Evolutionary conservation across 2,797 vertebrate species (phyloP).

Genomic region (Neosilurus mollespiculum): DNA sequence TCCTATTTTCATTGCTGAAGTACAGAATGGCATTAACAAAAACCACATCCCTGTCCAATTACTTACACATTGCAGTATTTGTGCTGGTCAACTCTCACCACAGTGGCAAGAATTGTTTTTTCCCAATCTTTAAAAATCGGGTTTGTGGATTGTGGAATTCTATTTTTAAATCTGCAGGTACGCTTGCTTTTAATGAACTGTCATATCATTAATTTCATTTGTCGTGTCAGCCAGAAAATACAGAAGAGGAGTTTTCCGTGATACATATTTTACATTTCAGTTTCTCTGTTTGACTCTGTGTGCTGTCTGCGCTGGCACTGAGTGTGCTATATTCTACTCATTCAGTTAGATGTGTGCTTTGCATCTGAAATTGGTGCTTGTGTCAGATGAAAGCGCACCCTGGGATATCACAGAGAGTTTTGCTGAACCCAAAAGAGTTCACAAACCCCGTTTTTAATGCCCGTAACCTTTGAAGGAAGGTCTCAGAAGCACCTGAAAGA

Average conservation of each 20-base stretch:
- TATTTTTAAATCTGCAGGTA: background rate
- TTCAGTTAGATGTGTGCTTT: constrained; percentile 28
- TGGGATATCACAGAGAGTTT: constrained; percentile 50
- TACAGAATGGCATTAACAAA: background rate
- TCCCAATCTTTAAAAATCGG: constrained; percentile 24
- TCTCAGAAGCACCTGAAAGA: constrained; percentile 66
- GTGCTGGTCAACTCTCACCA: constrained; percentile 27
- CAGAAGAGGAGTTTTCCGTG: background rate
- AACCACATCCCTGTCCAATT: background rate
- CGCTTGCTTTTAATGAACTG: background rate
- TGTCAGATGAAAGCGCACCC: constrained; percentile 38
- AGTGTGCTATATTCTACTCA: constrained; percentile 20
- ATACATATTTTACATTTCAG: background rate
- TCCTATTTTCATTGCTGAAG: background rate
- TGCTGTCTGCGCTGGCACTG: constrained; percentile 13
- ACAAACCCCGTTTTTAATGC: constrained; percentile 44
- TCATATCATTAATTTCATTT: background rate
- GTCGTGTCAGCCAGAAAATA: background rate
- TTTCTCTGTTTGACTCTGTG: constrained; percentile 14
- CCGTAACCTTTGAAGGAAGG: constrained; percentile 50
- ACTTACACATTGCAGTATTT: constrained; percentile 11
- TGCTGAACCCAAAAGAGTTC: constrained; percentile 63
- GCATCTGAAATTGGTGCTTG: constrained; percentile 46
- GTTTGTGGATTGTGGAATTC: background rate
- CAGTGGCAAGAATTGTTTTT: constrained; percentile 18